Percentiles rank a stretch among this genome's conserved stretches.
Evolutionary conservation across 2,888 invertebrate genomes (phyloP).

Genomic region (Drosophila melanosoma): DNA sequence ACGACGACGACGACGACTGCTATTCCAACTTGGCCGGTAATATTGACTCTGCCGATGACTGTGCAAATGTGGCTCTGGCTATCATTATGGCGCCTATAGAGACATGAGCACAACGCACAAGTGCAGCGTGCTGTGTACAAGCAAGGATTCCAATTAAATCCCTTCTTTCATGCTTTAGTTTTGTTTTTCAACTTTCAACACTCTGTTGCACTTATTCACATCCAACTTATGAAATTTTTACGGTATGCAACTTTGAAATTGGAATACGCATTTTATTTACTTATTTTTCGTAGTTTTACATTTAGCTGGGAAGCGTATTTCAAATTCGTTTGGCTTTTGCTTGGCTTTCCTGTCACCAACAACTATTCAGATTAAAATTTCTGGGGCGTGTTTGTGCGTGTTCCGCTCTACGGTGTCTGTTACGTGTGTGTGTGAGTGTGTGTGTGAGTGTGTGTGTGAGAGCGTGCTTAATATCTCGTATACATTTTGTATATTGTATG

Average conservation of each 20-base stretch:
- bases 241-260: background rate
- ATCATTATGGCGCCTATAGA: constrained; percentile 58
- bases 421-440: background rate
- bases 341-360: background rate
- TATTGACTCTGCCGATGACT: constrained; percentile 19
- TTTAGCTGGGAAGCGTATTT: constrained; percentile 25
- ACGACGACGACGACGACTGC: constrained; percentile 3
- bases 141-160: background rate
- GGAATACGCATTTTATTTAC: background rate
- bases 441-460: constrained; percentile 32
- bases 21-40: background rate
- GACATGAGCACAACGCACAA: constrained; percentile 36
- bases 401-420: constrained; percentile 14
- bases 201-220: too few species aligned
- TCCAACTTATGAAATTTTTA: background rate
- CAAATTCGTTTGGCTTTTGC: constrained; percentile 12
- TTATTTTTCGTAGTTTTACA: background rate
- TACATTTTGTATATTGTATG: constrained; percentile 70
- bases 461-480: constrained; percentile 69
- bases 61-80: constrained; percentile 34
- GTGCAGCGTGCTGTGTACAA: constrained; percentile 7
- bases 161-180: background rate
- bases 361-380: constrained; percentile 14
- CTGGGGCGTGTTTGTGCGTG: constrained; percentile 33
- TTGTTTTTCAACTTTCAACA: too few species aligned